Evolutionary conservation across 2,888 invertebrate genomes (phyloP), one percentile per base, ranked within the genome.

Genomic region (Hirtodrosophila alboralis): DNA sequence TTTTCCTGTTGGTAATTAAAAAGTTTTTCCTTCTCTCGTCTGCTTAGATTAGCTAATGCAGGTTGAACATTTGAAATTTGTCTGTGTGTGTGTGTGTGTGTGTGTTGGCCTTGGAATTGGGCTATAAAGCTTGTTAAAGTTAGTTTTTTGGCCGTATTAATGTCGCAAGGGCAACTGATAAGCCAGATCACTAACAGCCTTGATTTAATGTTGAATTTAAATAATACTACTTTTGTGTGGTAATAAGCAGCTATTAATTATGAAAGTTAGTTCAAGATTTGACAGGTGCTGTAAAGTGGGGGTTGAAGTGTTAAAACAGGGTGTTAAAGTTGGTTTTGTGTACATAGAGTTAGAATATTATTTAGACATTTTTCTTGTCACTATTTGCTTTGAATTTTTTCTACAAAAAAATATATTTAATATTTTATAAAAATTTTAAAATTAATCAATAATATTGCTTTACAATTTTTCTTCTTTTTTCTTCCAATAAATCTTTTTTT

Each of bases 1-100:
- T 79, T 76, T 79, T 79, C 77, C 80, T 77, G 84, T 84, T 83
- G 79, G 72, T 79, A 79, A 79, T 79, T 79, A 79, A 79, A 79
- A 79, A 79, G 84, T 79, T 84, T 83, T 66, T 48, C 60, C 71
- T 44, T 36, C 38, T 58, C 48, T 47, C 51, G 52, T 63, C 62
- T 60, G 63, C 57, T 59, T 33, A 75, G 80, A 68, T 79, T 76
- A 74, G 80, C 84, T 76, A 79, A 76, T 79, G 80, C 74, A 79
- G 67, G 67, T 47, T 57, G 47, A 56, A 57, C 28, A 44, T 57
- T 40, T 12, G 45, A 34, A 44, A 33, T 31, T 18, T 36, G 9
- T 31, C 0, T 27, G 9, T 38, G 13, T 26, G 1, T 44, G 4
- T 21, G 1, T 44, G 0, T 47, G 38, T 52, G 44, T 52, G 56